Evolutionary conservation across 64 coral and sea anemone species (phyloP).

Genomic region (Dendronephthya gigantea): DNA sequence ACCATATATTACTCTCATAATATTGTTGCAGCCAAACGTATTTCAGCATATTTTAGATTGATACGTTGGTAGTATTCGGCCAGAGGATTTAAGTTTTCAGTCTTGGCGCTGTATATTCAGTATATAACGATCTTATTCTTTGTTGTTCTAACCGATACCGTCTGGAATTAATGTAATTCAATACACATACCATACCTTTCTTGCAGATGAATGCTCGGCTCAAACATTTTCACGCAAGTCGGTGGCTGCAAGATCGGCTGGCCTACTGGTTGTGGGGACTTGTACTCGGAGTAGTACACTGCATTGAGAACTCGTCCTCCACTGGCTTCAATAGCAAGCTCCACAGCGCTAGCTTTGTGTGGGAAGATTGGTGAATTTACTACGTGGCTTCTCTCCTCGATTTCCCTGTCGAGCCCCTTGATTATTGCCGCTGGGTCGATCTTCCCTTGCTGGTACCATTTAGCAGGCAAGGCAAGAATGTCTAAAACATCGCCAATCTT

Average conservation of each 20-base stretch:
- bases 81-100: no score
- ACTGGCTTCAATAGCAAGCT: neutral
- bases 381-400: neutral
- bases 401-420: neutral
- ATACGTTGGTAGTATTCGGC: no score
- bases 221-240: neutral
- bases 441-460: neutral
- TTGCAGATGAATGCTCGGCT: no score
- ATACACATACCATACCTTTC: no score
- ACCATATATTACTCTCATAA: no score
- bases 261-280: neutral
- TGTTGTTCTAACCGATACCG: no score
- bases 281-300: neutral
- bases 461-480: neutral
- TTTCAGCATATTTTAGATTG: no score
- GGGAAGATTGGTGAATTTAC: neutral
- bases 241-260: neutral
- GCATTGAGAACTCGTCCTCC: neutral
- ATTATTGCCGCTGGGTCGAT: neutral
- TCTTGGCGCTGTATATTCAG: no score
- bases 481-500: neutral
- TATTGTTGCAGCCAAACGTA: no score
- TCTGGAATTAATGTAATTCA: no score
- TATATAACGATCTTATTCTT: no score
- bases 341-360: neutral